A percentile compares a stretch with the other conserved stretches of the same genome.
Evolutionary conservation across 2,113 vertebrate genomes (phyloP).

Genomic region (Motacilla alba): DNA sequence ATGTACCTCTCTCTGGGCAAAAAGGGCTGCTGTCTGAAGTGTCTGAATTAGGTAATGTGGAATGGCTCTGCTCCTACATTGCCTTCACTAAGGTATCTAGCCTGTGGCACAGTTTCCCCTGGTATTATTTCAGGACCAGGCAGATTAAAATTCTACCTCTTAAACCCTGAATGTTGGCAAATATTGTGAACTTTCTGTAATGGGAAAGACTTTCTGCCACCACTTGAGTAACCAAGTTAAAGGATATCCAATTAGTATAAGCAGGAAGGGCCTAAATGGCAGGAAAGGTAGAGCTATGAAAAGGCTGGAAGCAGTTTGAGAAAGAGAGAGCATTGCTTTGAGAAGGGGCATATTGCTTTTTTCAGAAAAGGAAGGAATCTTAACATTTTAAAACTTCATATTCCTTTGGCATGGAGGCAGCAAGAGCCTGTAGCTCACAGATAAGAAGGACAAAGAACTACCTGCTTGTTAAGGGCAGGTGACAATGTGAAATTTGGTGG

Average conservation of each 20-base stretch:
- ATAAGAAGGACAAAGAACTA: neutral
- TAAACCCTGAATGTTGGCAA: neutral
- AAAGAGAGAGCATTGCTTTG: neutral
- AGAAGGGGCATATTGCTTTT: neutral
- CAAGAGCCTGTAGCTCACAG: neutral
- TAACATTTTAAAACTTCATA: neutral
- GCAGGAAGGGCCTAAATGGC: neutral
- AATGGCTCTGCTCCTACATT: neutral
- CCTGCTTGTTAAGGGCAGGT: neutral
- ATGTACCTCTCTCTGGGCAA: neutral
- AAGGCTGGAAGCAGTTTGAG: neutral
- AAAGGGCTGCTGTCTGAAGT: neutral
- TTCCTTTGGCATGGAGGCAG: neutral
- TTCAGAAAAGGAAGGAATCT: neutral
- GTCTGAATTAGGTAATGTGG: neutral
- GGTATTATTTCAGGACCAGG: neutral
- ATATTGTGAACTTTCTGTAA: neutral
- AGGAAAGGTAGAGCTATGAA: neutral
- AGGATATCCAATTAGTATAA: neutral
- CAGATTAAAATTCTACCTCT: neutral
- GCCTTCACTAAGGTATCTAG: neutral
- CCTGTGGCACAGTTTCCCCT: neutral
- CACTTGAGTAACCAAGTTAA: neutral
- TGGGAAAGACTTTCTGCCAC: neutral
- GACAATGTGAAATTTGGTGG: neutral